Evolutionary conservation across 2,113 vertebrate species (phyloP).

Genomic region (Pseudorhombus dupliciocellatus): DNA sequence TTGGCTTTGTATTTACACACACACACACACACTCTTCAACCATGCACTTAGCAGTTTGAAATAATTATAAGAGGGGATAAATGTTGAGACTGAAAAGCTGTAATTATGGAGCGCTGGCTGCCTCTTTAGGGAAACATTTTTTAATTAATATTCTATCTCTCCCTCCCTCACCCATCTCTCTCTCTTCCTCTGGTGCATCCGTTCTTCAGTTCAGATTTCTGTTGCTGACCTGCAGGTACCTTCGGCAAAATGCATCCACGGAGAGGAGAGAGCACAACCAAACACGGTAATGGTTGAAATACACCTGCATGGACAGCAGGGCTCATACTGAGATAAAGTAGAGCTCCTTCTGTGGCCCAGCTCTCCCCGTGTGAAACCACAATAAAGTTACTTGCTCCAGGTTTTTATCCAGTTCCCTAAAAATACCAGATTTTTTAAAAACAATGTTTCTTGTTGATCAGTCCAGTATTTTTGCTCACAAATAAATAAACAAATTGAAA

Average conservation of each 20-base stretch:
- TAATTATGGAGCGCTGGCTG: constrained; percentile 70
- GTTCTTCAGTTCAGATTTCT: constrained; percentile 26
- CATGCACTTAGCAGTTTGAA: constrained; percentile 64
- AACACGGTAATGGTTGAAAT: neutral
- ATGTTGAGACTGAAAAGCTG: constrained; percentile 71
- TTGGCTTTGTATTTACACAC: constrained; percentile 6
- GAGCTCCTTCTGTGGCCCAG: too few species aligned
- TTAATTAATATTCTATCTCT: constrained; percentile 75
- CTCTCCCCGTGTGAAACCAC: too few species aligned
- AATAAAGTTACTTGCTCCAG: too few species aligned
- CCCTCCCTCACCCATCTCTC: neutral
- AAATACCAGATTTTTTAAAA: too few species aligned
- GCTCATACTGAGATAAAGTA: neutral
- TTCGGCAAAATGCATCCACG: constrained; percentile 37
- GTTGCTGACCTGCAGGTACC: constrained; percentile 37
- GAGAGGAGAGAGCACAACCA: constrained; percentile 31
- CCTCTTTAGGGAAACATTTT: constrained; percentile 73
- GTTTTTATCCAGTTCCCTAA: too few species aligned
- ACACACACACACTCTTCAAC: constrained; percentile 22
- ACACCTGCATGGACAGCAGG: neutral
- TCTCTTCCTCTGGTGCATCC: constrained; percentile 1
- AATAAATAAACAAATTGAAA: too few species aligned
- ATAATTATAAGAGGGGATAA: constrained; percentile 74
- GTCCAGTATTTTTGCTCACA: too few species aligned
- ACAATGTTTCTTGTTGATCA: too few species aligned